Conservation (phyloP, 1,140 invertebrate genomes). For the Temnothorax nylanderi region DNA sequence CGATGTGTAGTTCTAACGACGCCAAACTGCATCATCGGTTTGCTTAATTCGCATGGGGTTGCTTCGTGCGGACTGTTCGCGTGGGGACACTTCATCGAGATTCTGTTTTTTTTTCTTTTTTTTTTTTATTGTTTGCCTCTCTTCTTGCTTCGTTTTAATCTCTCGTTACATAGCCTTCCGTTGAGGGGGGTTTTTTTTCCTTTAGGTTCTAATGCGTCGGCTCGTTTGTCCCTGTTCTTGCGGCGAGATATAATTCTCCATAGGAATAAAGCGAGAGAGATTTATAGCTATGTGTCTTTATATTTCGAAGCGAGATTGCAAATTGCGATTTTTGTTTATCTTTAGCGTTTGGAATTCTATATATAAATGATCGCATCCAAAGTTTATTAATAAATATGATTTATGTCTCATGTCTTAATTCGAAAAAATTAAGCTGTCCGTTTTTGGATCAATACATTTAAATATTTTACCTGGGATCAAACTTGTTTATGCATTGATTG, state of each 20-base stretch:
- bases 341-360: neutral
- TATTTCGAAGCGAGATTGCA: neutral
- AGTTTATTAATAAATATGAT: neutral
- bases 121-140: neutral
- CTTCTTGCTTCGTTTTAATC: neutral
- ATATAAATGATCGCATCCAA: neutral
- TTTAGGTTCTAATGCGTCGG: neutral
- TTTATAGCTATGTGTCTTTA: neutral
- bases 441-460: neutral
- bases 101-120: neutral
- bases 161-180: neutral
- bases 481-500: too few relatives aligned
- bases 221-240: neutral
- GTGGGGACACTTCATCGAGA: neutral
- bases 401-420: neutral
- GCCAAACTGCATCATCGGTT: neutral
- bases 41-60: conserved; percentile 24
- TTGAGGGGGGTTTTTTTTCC: conserved; percentile 9
- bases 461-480: neutral
- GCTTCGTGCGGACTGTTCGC: neutral
- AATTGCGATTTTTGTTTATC: neutral
- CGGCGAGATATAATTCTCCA: neutral
- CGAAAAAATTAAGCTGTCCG: neutral
- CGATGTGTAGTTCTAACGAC: conserved; percentile 8
- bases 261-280: neutral